Evolutionary conservation across 2,797 vertebrate species (phyloP), one percentile per base, ranked within the genome.

Genomic region (Malacoctenus gilli): DNA sequence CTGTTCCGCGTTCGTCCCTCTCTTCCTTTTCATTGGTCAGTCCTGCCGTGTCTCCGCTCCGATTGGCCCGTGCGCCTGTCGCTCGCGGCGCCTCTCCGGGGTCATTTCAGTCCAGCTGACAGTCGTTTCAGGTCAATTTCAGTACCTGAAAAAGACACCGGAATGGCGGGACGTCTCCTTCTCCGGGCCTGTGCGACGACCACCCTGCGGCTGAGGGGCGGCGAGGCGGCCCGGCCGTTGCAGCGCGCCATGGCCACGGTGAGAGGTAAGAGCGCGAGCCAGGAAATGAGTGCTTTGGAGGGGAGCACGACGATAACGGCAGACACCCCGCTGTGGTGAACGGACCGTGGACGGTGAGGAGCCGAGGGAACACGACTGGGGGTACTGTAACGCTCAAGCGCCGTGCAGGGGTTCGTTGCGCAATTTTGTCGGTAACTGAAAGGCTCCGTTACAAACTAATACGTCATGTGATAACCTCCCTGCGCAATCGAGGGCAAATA

Each of bases 121-220:
- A 31, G 36, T 15, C n/a, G 5, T 8, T 4, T 34, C 57, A 13
- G 72, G 60, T 76, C 56, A 23, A 7, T 41, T 8, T 50, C 23
- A 2, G 37, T 43, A 41, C 5, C 35, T 37, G 48, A 8, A 64
- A 46, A 31, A 47, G 23, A n/a, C 21, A 10, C 1, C 8, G 32
- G 10, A 4, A 92, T 92, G 91, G 89, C 90, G 20, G 82, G 73
- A 38, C 83, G 81, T 46, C 7, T 88, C n/a, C 71, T 92, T 2
- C 83, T 89, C 15, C 82, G 89, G 37, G 52, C 62, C 11, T 82
- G 65, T 36, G 6, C 60, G 1, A 10, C 63, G 4, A 25, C 69
- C 20, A 14, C 75, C 0, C 3, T 63, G 15, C 75, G 60, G 43
- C 70, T 73, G 23, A 63, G 76, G 59, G 41, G 48, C 40, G 49